Conservation (phyloP, 2,888 invertebrate species). For the Teinopalpus imperialis region DNA sequence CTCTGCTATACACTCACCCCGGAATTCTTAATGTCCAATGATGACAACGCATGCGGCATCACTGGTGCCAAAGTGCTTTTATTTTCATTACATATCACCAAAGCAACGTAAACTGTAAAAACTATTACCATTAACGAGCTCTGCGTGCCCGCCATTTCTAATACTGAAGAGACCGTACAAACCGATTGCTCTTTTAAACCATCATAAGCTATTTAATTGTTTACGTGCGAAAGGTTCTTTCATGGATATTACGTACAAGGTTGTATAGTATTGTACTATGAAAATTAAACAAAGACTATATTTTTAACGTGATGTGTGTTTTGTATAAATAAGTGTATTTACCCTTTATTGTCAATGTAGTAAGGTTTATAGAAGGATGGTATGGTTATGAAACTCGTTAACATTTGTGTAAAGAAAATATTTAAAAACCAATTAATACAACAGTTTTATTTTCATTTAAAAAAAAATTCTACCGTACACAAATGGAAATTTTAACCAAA, state of each 20-base stretch:
- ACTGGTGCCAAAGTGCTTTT: neutral
- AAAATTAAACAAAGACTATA: too few species aligned
- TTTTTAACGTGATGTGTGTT: too few species aligned
- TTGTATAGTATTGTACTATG: constrained; percentile 2
- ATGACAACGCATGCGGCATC: constrained; percentile 9
- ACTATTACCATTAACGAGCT: constrained; percentile 28
- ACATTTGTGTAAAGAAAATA: too few species aligned
- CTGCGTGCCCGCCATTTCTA: constrained; percentile 29
- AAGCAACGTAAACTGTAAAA: constrained; percentile 27
- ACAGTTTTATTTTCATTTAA: too few species aligned
- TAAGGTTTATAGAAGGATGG: too few species aligned
- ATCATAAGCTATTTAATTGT: constrained; percentile 14
- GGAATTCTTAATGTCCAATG: constrained; percentile 16
- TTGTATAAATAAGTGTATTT: too few species aligned
- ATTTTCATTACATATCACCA: constrained; percentile 10
- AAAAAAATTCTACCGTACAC: too few species aligned
- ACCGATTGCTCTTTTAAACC: constrained; percentile 23
- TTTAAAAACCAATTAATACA: too few species aligned
- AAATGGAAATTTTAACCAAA: too few species aligned
- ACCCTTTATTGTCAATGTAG: too few species aligned
- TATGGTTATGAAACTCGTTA: too few species aligned
- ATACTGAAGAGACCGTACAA: constrained; percentile 22
- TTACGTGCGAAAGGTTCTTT: constrained; percentile 17
- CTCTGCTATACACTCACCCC: constrained; percentile 23
- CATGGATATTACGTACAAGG: constrained; percentile 22